Conservation (phyloP, 2,888 invertebrate species). For the Agapetus fuscipes region DNA sequence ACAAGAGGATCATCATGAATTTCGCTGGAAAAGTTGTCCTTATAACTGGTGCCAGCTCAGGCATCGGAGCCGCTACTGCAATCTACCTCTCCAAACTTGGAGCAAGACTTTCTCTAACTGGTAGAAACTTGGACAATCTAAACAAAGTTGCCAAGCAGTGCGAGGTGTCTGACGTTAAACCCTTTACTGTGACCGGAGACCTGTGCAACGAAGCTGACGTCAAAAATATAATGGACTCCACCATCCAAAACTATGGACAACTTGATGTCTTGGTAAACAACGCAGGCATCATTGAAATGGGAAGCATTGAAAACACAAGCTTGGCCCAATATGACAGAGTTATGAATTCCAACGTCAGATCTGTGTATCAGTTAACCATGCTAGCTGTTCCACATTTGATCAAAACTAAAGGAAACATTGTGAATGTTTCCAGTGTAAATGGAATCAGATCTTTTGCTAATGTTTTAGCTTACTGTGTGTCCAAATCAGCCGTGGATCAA, state of each 20-base stretch:
- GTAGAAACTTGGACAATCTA: conserved; percentile 58
- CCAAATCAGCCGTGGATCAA: conserved; percentile 91
- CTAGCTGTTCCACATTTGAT: conserved; percentile 79
- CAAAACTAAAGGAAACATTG: conserved; percentile 78
- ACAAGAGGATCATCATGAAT: too few species aligned
- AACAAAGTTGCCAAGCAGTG: conserved; percentile 29
- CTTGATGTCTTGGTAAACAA: conserved; percentile 83
- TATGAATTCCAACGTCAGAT: conserved; percentile 83
- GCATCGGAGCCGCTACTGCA: conserved; percentile 77
- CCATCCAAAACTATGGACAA: conserved; percentile 63
- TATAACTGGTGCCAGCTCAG: conserved; percentile 75
- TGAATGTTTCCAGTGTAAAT: conserved; percentile 92
- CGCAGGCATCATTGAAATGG: conserved; percentile 76
- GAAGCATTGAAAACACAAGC: conserved; percentile 76
- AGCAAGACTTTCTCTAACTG: conserved; percentile 61
- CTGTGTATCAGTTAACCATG: conserved; percentile 75
- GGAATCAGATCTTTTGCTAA: conserved; percentile 86
- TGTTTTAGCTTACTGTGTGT: conserved; percentile 84
- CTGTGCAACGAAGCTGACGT: conserved; percentile 65
- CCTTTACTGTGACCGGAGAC: conserved; percentile 58
- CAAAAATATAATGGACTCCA: conserved; percentile 59
- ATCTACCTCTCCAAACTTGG: conserved; percentile 65
- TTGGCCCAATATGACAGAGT: conserved; percentile 81
- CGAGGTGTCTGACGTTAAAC: conserved; percentile 32
- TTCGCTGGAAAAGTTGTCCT: conserved; percentile 65